Base-by-base conservation (phyloP, 2,888 invertebrate species). In the Drosophila pseudotalamancana region DNA sequence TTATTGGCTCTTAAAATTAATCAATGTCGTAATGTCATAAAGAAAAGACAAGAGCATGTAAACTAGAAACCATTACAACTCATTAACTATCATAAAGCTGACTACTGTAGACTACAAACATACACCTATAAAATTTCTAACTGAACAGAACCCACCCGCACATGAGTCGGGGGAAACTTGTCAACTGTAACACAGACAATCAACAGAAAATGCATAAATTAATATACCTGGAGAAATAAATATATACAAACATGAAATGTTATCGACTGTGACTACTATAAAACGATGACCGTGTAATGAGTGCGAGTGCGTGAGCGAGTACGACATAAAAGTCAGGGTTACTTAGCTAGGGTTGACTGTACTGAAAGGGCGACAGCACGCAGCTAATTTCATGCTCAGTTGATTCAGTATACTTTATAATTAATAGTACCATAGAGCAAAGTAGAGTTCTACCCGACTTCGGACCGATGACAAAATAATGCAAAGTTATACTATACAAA, bases 101-200 rank as follows among this genome's bases (percentile, higher is more conserved):
- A 12, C 39, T 35, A 23, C 37, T 6, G 29, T 50, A 32, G 45
- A 25, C 39, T 31, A 23, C 19, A n/a, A n/a, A 14, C n/a, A 21
- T 6, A 35, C 19, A 14, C 8, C 53, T 12, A 35, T 43, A 34
- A 39, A 25, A 48, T 49, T 37, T 53, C 63, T 37, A 40, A 51
- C 43, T 21, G 46, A 53, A 53, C 32, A 27, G 9, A 48, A 49
- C 18, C 64, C 60, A 70, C 55, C 46, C 50, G 37, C 48, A 45
- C 35, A 53, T n/a, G 19, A 19, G 39, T n/a, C n/a, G 12, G 21
- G 64, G 8, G 9, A 66, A 81, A 87, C 82, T 75, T 82, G 81
- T 82, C 87, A 82, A 87, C 85, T 87, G 85, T 87, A 84, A 87
- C 85, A 72, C 78, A 65, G 74, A 63, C 84, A 84, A 77, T 81